Percentiles rank a stretch among this genome's conserved stretches.
Evolutionary conservation across 1,140 invertebrate genomes (phyloP).

Genomic region (Cydia fagiglandana): DNA sequence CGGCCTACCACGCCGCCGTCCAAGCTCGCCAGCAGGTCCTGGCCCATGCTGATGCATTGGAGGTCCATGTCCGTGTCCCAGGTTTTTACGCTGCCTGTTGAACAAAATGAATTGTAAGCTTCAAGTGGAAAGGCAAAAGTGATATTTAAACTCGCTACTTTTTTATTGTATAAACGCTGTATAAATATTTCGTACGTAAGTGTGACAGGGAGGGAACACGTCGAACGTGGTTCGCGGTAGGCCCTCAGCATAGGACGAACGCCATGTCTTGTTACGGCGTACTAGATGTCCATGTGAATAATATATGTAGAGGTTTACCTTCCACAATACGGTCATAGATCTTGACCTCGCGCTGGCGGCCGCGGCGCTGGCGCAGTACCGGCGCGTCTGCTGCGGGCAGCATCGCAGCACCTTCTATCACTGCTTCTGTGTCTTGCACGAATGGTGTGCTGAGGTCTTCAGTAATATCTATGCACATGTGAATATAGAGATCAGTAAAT

Average conservation of each 20-base stretch:
- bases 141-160: too few species aligned
- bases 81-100: conserved; percentile 74
- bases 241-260: too few species aligned
- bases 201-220: too few species aligned
- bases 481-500: too few species aligned
- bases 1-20: conserved; percentile 72
- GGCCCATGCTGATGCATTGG: conserved; percentile 80
- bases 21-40: conserved; percentile 78
- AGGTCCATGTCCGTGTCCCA: conserved; percentile 81
- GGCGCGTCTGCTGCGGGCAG: conserved; percentile 41
- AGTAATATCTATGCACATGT: conserved; percentile 2
- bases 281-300: too few species aligned
- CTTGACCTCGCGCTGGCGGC: conserved; percentile 72
- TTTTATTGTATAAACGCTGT: too few species aligned
- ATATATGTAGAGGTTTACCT: conserved; percentile 45
- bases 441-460: conserved; percentile 30
- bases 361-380: conserved; percentile 61
- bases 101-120: too few species aligned
- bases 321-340: conserved; percentile 77
- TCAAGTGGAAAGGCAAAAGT: too few species aligned
- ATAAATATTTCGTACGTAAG: too few species aligned
- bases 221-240: too few species aligned
- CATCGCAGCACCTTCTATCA: conserved; percentile 20
- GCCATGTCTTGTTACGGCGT: too few species aligned
- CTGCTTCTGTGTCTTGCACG: conserved; percentile 45